These are phyloP conservation scores for Achlya flavicornis DNA, from an alignment of 2,888 invertebrate genomes.

Conservation along the genomic window DNA sequence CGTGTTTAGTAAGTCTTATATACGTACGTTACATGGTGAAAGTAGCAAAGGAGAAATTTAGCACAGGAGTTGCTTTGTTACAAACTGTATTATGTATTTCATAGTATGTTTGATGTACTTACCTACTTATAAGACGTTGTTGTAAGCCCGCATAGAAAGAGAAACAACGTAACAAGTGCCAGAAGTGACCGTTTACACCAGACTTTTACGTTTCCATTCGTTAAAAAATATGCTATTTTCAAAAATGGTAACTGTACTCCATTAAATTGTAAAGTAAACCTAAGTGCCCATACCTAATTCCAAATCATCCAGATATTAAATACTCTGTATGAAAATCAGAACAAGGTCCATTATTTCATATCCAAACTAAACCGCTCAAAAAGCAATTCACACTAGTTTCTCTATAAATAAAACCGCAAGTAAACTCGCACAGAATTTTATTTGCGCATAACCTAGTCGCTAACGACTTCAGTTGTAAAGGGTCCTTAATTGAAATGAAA, in stretches of 20 bases:
- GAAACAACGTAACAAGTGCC: not conserved
- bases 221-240: too few species aligned
- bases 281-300: too few species aligned
- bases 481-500: constrained; percentile 63
- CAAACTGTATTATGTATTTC: constrained; percentile 8
- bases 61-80: constrained; percentile 11
- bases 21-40: not conserved
- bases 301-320: too few species aligned
- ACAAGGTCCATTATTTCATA: not conserved
- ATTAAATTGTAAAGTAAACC: too few species aligned
- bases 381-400: not conserved
- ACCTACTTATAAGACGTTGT: not conserved
- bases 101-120: not conserved
- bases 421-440: constrained; percentile 31
- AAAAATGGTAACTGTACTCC: too few species aligned
- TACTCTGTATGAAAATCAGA: not conserved
- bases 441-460: constrained; percentile 39
- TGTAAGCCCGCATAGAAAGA: too few species aligned
- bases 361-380: not conserved
- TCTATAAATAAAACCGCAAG: constrained; percentile 14
- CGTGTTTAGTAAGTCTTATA: constrained; percentile 8
- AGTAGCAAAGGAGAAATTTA: constrained; percentile 12
- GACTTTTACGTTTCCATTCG: too few species aligned
- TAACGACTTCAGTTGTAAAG: constrained; percentile 49
- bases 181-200: too few species aligned